These are phyloP conservation scores for Atethmia centrago DNA, from an alignment of 2,888 invertebrate species.

Conservation along the genomic window DNA sequence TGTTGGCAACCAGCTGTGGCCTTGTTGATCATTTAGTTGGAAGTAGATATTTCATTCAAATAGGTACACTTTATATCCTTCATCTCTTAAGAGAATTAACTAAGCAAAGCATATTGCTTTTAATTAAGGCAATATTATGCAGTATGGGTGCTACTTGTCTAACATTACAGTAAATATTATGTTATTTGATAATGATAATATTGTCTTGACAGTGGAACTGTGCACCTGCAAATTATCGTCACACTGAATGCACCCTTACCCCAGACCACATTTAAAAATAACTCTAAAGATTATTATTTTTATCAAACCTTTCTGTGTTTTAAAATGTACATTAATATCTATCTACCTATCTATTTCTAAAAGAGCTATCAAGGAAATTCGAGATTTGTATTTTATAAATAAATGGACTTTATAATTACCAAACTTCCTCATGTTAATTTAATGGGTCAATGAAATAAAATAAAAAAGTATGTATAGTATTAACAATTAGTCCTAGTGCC, in stretches of 20 bases:
- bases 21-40: constrained; percentile 49
- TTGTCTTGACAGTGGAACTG: background rate
- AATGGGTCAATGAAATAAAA: background rate
- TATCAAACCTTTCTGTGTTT: too few relatives aligned
- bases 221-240: background rate
- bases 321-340: background rate
- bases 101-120: constrained; percentile 3
- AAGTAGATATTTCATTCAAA: constrained; percentile 42
- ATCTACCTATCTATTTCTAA: background rate
- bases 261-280: background rate
- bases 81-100: constrained; percentile 17
- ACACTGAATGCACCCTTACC: background rate
- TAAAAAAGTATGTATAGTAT: background rate
- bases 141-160: background rate
- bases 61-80: background rate
- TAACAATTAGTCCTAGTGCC: background rate
- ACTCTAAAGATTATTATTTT: background rate
- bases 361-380: background rate
- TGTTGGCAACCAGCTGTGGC: constrained; percentile 54
- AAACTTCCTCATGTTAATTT: constrained; percentile 30
- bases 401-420: background rate
- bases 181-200: background rate
- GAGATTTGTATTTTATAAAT: background rate
- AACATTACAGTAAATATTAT: background rate
- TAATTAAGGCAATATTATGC: constrained; percentile 8